Base-by-base conservation (phyloP, 2,797 vertebrate genomes). In the Pangasius larnaudii region DNA sequence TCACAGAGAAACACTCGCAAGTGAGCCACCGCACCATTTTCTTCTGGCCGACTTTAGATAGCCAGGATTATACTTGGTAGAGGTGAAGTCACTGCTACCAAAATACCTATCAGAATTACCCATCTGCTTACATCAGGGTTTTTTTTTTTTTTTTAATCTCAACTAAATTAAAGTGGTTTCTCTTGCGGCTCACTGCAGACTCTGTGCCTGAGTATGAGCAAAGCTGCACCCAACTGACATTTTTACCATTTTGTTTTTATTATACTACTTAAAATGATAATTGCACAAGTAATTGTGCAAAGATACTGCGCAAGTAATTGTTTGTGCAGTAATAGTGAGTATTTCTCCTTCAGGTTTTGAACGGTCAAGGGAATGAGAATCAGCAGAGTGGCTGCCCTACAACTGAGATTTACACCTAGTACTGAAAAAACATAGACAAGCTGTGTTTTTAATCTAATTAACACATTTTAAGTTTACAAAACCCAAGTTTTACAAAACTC, bases 1-100 rank as follows among this genome's bases (percentile, higher is more conserved):
- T 97, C 85, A 94, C 95, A 85, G 97, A 98, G 67, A 97, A 94
- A 91, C 88, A 33, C 61, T 51, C 69, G 0, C 92, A 94, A 91
- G 96, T 95, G 61, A 2, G 89, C 51, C 39, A 9, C 46, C 8
- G 46, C 46, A 8, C 46, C 18, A 39, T 11, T 74, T 46, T 46
- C 14, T 75, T 58, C 42, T n/a, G 10, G 1, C 11, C 1, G 13
- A 9, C 16, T 30, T 75, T 5, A 75, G 36, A 71, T 1, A 3
- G 36, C 18, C 36, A 2, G n/a, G 14, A 33, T 67, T 67, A 65
- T 61, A 61, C 22, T 27, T 27, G 59, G 63, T 65, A 27, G 9
- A 27, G 0, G 24, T 63, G 33, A 69, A 69, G 18, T 69, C 67
- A 9, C 16, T 19, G 63, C 27, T 65, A 63, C 27, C 59, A 27